Conservation (phyloP, 2,888 invertebrate species). For the Eustalomyia histrio region DNA sequence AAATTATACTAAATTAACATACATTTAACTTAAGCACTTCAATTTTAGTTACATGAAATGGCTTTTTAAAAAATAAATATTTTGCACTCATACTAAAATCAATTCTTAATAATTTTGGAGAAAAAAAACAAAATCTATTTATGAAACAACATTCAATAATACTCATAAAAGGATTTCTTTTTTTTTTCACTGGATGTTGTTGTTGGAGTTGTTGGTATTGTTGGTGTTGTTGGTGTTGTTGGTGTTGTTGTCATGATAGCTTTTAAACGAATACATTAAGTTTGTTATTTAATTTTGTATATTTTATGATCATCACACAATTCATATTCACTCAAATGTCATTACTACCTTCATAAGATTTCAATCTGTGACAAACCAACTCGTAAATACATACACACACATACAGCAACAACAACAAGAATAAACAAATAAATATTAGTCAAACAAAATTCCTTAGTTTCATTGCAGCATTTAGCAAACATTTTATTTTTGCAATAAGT, state of each 20-base stretch:
- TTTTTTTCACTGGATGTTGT: not conserved
- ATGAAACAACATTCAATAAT: not conserved
- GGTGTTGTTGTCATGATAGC: slow-evolving; percentile 1
- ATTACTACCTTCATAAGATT: slow-evolving; percentile 13
- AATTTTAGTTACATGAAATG: slow-evolving; percentile 62
- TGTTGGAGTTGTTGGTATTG: slow-evolving; percentile 6
- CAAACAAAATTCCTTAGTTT: slow-evolving; percentile 58
- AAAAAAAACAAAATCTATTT: not conserved
- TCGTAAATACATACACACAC: too few relatives aligned
- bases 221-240: not conserved
- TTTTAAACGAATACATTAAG: slow-evolving; percentile 32
- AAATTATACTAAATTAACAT: slow-evolving; percentile 50
- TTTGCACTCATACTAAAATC: slow-evolving; percentile 8
- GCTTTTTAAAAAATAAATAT: slow-evolving; percentile 63
- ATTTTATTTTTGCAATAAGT: slow-evolving; percentile 42
- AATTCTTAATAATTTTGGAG: not conserved
- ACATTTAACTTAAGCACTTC: slow-evolving; percentile 45
- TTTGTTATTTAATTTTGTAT: slow-evolving; percentile 21
- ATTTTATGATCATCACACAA: slow-evolving; percentile 21
- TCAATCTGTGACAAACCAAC: slow-evolving; percentile 21
- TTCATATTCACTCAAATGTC: slow-evolving; percentile 1
- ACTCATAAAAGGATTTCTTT: not conserved
- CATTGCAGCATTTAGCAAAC: slow-evolving; percentile 62
- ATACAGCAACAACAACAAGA: not conserved
- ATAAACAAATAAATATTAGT: slow-evolving; percentile 42